phyloP scores from a whole-genome alignment of 2,113 vertebrate species.

The Neogale vison region DNA sequence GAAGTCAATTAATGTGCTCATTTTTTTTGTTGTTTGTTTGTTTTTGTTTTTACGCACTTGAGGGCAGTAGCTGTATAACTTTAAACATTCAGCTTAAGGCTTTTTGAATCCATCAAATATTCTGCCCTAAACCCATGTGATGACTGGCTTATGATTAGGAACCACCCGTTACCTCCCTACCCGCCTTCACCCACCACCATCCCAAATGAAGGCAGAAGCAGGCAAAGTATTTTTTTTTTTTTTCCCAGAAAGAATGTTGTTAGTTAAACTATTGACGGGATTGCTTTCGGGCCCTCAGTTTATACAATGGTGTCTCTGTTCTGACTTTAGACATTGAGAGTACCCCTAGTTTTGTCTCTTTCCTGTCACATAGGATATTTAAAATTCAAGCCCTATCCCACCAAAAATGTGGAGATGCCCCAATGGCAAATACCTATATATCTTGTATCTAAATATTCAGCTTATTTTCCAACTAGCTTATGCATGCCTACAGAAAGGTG shows the following conservation, averaged over 20 bases:
- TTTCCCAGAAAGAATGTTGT: slow-evolving; percentile 5
- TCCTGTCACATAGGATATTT: background rate
- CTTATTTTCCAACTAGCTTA: background rate
- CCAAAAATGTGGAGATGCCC: background rate
- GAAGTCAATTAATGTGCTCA: background rate
- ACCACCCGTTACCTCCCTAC: background rate
- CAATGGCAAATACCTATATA: slow-evolving; percentile 8
- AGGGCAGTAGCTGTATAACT: background rate
- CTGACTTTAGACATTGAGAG: background rate
- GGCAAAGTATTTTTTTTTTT: background rate
- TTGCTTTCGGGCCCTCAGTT: background rate
- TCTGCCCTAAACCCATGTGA: background rate
- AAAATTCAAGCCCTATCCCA: background rate
- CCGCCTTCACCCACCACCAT: background rate
- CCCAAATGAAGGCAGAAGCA: background rate
- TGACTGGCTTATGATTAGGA: background rate
- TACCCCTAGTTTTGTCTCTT: background rate
- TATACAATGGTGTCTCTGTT: slow-evolving; percentile 10
- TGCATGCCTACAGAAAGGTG: background rate
- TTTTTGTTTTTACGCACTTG: background rate
- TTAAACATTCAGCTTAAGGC: background rate
- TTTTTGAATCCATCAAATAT: background rate
- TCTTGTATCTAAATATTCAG: background rate
- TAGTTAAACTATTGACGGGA: background rate
- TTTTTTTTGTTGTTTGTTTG: background rate